These are phyloP conservation scores for Hydraecia micacea DNA, from an alignment of 2,888 invertebrate species.

Conservation along the genomic window DNA sequence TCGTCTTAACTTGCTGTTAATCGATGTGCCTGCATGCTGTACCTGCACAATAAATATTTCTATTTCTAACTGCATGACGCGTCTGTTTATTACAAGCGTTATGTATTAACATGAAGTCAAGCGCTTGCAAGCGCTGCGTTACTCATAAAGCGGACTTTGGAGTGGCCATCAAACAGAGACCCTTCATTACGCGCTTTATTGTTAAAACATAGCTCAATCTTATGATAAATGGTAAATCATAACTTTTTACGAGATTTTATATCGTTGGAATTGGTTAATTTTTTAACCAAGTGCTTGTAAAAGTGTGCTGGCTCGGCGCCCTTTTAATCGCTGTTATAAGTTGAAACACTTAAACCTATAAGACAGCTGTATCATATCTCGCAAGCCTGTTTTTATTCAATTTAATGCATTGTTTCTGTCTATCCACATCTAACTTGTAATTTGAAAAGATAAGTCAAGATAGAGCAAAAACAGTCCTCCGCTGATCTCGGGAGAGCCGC, in stretches of 20 bases:
- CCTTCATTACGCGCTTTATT: conserved; percentile 23
- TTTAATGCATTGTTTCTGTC: neutral
- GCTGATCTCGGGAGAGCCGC: conserved; percentile 17
- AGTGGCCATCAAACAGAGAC: conserved; percentile 9
- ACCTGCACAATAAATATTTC: neutral
- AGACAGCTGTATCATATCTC: neutral
- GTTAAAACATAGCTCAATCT: conserved; percentile 34
- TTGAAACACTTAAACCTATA: neutral
- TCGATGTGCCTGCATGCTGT: neutral
- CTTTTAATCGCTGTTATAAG: neutral
- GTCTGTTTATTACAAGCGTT: neutral
- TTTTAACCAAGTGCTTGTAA: conserved; percentile 13
- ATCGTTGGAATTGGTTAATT: conserved; percentile 22
- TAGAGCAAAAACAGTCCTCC: conserved; percentile 10
- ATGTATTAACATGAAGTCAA: conserved; percentile 8
- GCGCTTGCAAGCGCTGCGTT: neutral
- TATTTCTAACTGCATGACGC: neutral
- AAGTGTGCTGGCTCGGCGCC: neutral
- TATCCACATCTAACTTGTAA: neutral
- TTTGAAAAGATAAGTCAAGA: neutral
- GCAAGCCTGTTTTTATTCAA: neutral
- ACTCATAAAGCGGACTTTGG: conserved; percentile 16
- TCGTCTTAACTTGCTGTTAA: neutral
- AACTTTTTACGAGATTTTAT: conserved; percentile 34
- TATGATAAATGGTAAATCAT: conserved; percentile 35